A percentile compares a stretch with the other conserved stretches of the same genome.
Conservation (phyloP, 2,797 vertebrate species). For the Pangasius krempfi region DNA sequence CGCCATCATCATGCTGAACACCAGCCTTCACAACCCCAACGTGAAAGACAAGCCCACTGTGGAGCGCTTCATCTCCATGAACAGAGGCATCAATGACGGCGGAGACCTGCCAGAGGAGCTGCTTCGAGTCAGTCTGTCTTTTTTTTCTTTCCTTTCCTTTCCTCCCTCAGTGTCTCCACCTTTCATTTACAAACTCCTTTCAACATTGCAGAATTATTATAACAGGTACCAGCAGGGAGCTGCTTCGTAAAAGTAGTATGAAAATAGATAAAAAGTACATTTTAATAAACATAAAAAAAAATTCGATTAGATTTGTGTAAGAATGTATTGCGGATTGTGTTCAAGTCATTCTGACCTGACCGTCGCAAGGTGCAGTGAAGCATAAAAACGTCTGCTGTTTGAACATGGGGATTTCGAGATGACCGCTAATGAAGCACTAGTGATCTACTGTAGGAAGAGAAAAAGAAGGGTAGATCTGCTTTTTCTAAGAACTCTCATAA, state of each 20-base stretch:
- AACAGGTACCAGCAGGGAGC: background rate
- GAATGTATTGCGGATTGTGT: background rate
- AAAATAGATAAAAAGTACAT: background rate
- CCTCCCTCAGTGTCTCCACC: background rate
- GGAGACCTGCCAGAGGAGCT: slow-evolving; percentile 94
- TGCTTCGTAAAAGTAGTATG: background rate
- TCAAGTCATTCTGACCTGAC: background rate
- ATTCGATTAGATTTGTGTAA: background rate
- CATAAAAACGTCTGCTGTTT: background rate
- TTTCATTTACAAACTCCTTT: background rate
- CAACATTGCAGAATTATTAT: background rate
- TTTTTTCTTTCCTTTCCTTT: background rate
- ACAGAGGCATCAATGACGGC: slow-evolving; percentile 93
- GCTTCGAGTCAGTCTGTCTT: slow-evolving; percentile 78
- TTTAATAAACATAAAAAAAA: background rate
- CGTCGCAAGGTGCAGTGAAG: background rate
- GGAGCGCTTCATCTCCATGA: slow-evolving; percentile 95
- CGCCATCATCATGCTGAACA: slow-evolving; percentile 97
- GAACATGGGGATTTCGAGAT: background rate
- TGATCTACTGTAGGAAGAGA: background rate
- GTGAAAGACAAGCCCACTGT: slow-evolving; percentile 93
- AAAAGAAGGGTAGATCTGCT: background rate
- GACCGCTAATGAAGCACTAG: background rate
- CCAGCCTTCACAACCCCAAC: slow-evolving; percentile 96
- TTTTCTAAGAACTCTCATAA: background rate